These are phyloP conservation scores for Cydia amplana DNA, from an alignment of 1,140 invertebrate genomes.

Conservation along the genomic window DNA sequence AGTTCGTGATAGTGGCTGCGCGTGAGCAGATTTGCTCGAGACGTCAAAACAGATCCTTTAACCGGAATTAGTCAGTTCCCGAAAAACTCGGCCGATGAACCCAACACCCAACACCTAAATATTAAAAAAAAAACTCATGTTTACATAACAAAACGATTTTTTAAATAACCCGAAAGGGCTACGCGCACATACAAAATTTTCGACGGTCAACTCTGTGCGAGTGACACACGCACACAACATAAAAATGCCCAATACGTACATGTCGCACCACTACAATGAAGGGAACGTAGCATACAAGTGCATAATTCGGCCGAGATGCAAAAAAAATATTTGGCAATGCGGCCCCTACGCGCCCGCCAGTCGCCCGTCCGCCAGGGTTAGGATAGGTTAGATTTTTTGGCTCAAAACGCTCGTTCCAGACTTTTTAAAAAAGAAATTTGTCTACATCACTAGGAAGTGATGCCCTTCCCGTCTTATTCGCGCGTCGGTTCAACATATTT, in stretches of 20 bases:
- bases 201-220: constrained; percentile 57
- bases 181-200: constrained; percentile 67
- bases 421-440: constrained; percentile 72
- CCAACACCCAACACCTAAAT: constrained; percentile 71
- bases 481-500: constrained; percentile 67
- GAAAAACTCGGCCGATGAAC: constrained; percentile 73
- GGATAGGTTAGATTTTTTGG: constrained; percentile 80
- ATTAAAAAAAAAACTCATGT: constrained; percentile 73
- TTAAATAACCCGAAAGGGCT: constrained; percentile 73
- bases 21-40: constrained; percentile 16
- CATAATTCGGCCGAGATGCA: constrained; percentile 80
- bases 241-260: constrained; percentile 76
- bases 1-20: constrained; percentile 11
- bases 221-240: constrained; percentile 70
- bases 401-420: constrained; percentile 74
- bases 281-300: constrained; percentile 79
- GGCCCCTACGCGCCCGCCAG: constrained; percentile 78
- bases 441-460: constrained; percentile 66
- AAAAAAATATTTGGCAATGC: constrained; percentile 80
- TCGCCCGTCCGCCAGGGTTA: constrained; percentile 77
- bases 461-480: constrained; percentile 62
- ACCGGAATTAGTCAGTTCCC: constrained; percentile 76
- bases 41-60: constrained; percentile 60
- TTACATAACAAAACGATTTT: constrained; percentile 76
- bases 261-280: constrained; percentile 78